phyloP scores from a whole-genome alignment of 2,888 invertebrate genomes.

The Xylocampa areola region DNA sequence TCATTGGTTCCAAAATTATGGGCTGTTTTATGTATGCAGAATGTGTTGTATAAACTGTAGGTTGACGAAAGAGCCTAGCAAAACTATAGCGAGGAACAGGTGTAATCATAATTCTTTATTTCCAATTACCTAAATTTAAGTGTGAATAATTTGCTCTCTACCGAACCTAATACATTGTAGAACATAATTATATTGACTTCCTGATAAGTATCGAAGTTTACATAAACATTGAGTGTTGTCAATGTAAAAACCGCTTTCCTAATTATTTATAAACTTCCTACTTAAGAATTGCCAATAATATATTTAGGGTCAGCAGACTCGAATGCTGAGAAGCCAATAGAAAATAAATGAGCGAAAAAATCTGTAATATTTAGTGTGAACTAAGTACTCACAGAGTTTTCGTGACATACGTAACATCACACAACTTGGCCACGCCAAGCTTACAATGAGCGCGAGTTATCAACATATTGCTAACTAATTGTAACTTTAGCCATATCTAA shows the following conservation, averaged over 20 bases:
- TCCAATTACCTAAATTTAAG: too few relatives aligned
- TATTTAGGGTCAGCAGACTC: background rate
- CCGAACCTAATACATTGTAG: background rate
- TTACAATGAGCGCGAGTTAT: conserved; percentile 1
- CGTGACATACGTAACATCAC: conserved; percentile 19
- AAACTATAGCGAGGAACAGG: background rate
- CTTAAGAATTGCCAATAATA: background rate
- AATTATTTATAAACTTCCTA: conserved; percentile 8
- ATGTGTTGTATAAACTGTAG: background rate
- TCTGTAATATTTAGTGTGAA: conserved; percentile 52
- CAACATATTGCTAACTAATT: background rate
- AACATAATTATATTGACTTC: too few relatives aligned
- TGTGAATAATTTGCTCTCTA: conserved; percentile 10
- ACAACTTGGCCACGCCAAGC: conserved; percentile 46
- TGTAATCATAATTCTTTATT: background rate
- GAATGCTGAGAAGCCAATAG: background rate
- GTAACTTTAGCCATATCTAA: conserved; percentile 2
- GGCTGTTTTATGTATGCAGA: background rate
- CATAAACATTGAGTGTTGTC: background rate
- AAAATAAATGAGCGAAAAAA: conserved; percentile 10
- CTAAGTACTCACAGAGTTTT: conserved; percentile 51
- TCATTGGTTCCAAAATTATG: conserved; percentile 21
- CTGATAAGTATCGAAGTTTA: background rate
- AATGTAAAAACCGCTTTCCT: background rate
- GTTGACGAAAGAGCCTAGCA: background rate